Evolutionary conservation across 2,113 vertebrate species (phyloP), one percentile per base, ranked within the genome.

Genomic region (Istiophorus platypterus): DNA sequence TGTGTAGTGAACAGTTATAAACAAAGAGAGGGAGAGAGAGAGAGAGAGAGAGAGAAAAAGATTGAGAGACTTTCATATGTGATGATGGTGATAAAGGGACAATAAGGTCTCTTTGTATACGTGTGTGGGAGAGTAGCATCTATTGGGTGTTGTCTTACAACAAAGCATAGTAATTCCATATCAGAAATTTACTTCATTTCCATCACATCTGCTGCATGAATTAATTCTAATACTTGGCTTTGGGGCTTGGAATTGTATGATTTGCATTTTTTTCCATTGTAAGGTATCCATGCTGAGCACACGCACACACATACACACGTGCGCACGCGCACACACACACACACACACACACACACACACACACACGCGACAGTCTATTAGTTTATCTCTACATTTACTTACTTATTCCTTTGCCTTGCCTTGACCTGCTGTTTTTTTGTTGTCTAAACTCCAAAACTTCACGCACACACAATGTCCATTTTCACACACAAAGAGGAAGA

Each of bases 221-320:
- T 88, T 92, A 82, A 88, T 88, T 92, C 71, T 81, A 87, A 91
- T 80, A 87, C 81, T 87, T 91, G 81, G 89, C 85, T 92, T 85
- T 86, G 80, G 72, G 81, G 84, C 85, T 89, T 91, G 81, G 91
- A 90, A 93, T 92, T 92, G 87, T 85, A 88, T 79, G 86, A 92
- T 93, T 93, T 92, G 90, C 91, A 92, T 93, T 90, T 91, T 88
- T 88, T 85, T 80, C 72, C 79, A 80, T 90, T 88, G 90, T 84
- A 89, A 67, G 86, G 88, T 91, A 92, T 93, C 89, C 80, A 82
- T 76, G 58, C 69, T 41, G 10, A n/a, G 51, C 64, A 78, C 17
- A 72, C 81, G 72, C 34, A 68, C 27, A 73, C 69, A 65, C 62
- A 26, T 37, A 56, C 45, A 62, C 71, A 47, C 52, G 49, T 47